Percentiles rank a stretch among this genome's conserved stretches.
phyloP scores from a whole-genome alignment of 2,888 invertebrate genomes.

The Cyclophora punctaria region DNA sequence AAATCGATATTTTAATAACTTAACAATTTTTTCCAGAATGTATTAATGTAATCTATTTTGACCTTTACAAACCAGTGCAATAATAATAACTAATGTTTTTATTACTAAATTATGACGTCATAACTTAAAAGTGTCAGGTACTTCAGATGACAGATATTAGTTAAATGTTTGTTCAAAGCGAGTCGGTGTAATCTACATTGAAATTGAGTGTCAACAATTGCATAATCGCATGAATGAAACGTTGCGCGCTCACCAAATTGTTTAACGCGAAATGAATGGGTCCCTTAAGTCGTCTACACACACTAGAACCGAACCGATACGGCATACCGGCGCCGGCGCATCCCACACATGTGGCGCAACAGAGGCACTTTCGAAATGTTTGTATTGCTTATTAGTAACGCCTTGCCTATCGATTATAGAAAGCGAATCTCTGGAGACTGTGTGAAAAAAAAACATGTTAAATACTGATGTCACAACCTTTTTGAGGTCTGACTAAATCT shows the following conservation, averaged over 20 bases:
- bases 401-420: conserved; percentile 55
- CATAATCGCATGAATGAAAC: conserved; percentile 65
- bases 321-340: conserved; percentile 58
- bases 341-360: conserved; percentile 73
- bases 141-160: conserved; percentile 9
- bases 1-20: conserved; percentile 14
- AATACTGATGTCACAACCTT: conserved; percentile 35
- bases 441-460: conserved; percentile 33
- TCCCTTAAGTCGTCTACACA: conserved; percentile 54
- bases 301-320: conserved; percentile 34
- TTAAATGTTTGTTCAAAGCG: conserved; percentile 21
- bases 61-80: neutral
- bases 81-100: neutral
- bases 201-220: conserved; percentile 45
- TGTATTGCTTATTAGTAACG: conserved; percentile 58
- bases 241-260: conserved; percentile 65
- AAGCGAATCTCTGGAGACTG: conserved; percentile 45
- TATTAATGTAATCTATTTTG: no score
- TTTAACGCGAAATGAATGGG: conserved; percentile 72
- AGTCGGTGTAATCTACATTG: conserved; percentile 29
- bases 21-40: no score
- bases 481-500: conserved; percentile 23
- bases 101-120: conserved; percentile 6
- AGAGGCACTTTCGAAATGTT: conserved; percentile 70
- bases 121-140: conserved; percentile 9